Evolutionary conservation across 2,888 invertebrate genomes (phyloP), one percentile per base, ranked within the genome.

Genomic region (Xanthorhoe designata): DNA sequence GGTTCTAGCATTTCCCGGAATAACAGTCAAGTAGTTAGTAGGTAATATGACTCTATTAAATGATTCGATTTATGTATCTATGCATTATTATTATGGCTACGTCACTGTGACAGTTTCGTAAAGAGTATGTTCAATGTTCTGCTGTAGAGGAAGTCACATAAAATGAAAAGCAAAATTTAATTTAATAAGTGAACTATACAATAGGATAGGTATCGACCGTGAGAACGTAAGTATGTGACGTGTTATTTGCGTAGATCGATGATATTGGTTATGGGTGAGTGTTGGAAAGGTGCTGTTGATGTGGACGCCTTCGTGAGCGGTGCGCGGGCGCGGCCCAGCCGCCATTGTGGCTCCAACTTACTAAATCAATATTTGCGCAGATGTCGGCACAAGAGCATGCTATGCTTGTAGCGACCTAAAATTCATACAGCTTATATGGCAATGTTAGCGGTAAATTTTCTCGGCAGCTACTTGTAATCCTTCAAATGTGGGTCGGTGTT

Each of bases 351-450:
- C 87, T 87, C 84, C 90, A 83, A 86, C 91, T 91, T 91, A 93
- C 92, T 91, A 92, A 92, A 92, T 92, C 92, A 93, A 93, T 93
- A 93, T 93, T 93, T 92, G 92, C 91, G 86, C 92, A 93, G 92
- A 91, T 92, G 92, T 91, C 89, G 91, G 89, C 87, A 86, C 87
- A 91, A 92, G 91, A 93, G 90, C 91, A 91, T 88, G 88, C 87
- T 89, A 87, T 91, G 89, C 91, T 90, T 89, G 88, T 87, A 85
- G 87, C 90, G 93, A 93, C 93, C 93, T 92, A 92, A 93, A 92
- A 92, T 91, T 91, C 92, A 91, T 91, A 91, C 90, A 88, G 89
- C 91, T 91, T 92, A 92, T 93, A 93, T 92, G 92, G 92, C 88
- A 87, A 91, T 85, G 92, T 85, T 93, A 93, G 92, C 93, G 93